phyloP scores from a whole-genome alignment of 2,797 vertebrate species.

The Sebastes matsubarae region DNA sequence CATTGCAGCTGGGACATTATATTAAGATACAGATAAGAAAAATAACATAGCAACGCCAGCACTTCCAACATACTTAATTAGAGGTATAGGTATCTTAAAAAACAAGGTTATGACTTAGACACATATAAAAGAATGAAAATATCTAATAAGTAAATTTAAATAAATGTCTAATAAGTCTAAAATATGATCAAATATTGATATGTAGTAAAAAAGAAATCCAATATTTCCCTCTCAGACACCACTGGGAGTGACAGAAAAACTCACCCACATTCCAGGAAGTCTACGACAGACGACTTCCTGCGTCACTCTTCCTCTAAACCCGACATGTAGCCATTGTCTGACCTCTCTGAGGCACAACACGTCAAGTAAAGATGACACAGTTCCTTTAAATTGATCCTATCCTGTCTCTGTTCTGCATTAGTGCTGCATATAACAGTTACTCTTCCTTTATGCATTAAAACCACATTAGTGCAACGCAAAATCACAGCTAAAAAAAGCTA shows the following conservation, averaged over 20 bases:
- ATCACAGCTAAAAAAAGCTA: neutral
- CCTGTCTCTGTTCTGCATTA: neutral
- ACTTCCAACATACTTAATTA: neutral
- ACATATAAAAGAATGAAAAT: neutral
- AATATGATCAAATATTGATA: neutral
- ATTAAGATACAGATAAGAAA: neutral
- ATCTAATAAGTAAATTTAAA: neutral
- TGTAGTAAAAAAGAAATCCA: neutral
- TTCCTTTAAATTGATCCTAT: neutral
- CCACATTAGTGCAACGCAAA: neutral
- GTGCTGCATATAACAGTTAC: neutral
- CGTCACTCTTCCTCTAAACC: constrained; percentile 21
- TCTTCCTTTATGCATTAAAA: neutral
- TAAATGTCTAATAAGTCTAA: fast-evolving
- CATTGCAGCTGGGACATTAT: neutral
- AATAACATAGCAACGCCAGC: neutral
- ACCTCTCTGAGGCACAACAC: constrained; percentile 9
- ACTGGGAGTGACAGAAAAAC: constrained; percentile 5
- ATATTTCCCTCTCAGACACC: neutral
- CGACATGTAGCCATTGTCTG: constrained; percentile 17
- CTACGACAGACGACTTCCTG: constrained; percentile 43
- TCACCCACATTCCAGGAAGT: constrained; percentile 67
- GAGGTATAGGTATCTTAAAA: neutral
- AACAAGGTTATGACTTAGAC: neutral
- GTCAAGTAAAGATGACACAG: neutral